Base-by-base conservation (phyloP, 2,888 invertebrate genomes). In the Polydrusus pterygomalis region DNA sequence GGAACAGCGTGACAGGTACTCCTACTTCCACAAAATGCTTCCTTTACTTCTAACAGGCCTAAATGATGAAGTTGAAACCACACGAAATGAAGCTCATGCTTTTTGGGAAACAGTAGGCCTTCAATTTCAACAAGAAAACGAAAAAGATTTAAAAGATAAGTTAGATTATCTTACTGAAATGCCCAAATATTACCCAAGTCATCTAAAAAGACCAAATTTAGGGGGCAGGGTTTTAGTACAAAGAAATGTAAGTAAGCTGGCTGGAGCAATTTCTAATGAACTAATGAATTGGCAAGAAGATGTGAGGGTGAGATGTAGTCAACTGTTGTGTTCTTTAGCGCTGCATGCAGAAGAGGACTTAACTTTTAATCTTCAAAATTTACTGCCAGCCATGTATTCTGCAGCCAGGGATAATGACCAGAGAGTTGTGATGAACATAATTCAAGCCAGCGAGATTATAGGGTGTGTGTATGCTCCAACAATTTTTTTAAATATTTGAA, bases 11-110 rank as follows among this genome's bases (percentile, higher is more conserved):
- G 97, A 98, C 86, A 89, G 97, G 80, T 98, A 98, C 85, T 97
- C 97, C 0, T 97, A 93, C 88, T 97, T 96, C 89, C 93, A 94
- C 85, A 93, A 94, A 80, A 90, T 97, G 82, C 89, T 98, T 80
- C 97, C 98, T 0, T 87, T 97, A 11, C 88, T 97, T 3, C 87
- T 98, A 43, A 96, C 96, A 54, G 94, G 96, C 92, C 88, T 97
- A 2, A 93, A 94, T 81, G 98, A 98, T 86, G 94, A 94, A 75
- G 92, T 95, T 75, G 90, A 90, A 1, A 94, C 94, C 76, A 91
- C 95, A n/a, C 88, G 92, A 74, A 87, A 89, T 10, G 90, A 91
- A 79, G 93, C 95, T 0, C 85, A 87, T 0, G 87, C 89, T 1
- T 85, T 93, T 0, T 97, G 96, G 96, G 85, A 89, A 1, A 88